Percentiles rank a stretch among this genome's conserved stretches.
Evolutionary conservation across 1,140 invertebrate genomes (phyloP).

Genomic region (Trichoplusia ni): DNA sequence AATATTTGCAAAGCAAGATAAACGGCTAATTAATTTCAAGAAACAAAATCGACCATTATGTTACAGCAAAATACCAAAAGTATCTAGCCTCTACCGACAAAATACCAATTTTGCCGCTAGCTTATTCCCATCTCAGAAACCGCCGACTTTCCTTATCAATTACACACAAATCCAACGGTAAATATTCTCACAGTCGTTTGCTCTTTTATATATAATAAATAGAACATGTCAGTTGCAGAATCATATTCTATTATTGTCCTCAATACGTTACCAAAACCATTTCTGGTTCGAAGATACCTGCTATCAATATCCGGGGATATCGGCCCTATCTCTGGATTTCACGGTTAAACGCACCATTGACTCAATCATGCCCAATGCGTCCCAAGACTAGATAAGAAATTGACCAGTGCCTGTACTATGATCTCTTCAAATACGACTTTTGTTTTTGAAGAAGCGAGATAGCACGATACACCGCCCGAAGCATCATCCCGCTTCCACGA

Average conservation of each 20-base stretch:
- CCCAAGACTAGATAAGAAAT: conserved; percentile 69
- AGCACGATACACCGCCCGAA: too few species aligned
- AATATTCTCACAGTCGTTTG: neutral
- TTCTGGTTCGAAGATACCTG: conserved; percentile 63
- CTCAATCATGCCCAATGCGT: conserved; percentile 59
- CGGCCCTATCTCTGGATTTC: conserved; percentile 70
- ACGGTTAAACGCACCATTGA: conserved; percentile 74
- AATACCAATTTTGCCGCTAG: too few species aligned
- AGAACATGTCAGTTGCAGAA: conserved; percentile 40
- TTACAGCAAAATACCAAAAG: too few species aligned
- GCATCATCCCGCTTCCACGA: too few species aligned
- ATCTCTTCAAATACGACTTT: neutral
- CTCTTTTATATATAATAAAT: conserved; percentile 14
- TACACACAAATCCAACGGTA: neutral
- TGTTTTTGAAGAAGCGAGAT: too few species aligned
- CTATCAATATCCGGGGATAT: conserved; percentile 72
- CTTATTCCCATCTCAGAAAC: neutral
- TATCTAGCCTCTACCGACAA: too few species aligned
- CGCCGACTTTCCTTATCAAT: neutral
- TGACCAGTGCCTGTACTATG: conserved; percentile 45
- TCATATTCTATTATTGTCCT: conserved; percentile 50
- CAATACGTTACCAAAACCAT: conserved; percentile 66
- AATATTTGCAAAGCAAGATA: too few species aligned
- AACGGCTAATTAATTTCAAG: too few species aligned
- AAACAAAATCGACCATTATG: too few species aligned